phyloP scores from a whole-genome alignment of 1,140 invertebrate genomes.

The Camponotus floridanus region DNA sequence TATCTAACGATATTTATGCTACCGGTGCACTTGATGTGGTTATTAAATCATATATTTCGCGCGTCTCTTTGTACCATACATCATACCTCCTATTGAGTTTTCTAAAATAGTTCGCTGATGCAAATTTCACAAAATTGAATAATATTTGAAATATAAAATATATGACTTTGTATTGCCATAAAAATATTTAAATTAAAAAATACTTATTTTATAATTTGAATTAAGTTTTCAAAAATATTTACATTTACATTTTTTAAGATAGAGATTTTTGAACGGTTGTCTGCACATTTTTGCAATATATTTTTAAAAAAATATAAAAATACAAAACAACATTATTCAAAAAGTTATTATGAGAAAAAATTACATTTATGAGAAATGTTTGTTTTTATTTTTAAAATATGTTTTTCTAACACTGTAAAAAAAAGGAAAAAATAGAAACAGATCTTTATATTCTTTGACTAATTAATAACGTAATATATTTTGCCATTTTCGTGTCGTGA shows the following conservation, averaged over 20 bases:
- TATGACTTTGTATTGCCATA: no score
- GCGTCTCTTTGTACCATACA: not conserved
- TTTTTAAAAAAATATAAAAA: not conserved
- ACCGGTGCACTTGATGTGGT: slow-evolving; percentile 5
- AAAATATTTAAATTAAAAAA: not conserved
- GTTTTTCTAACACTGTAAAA: not conserved
- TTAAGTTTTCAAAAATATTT: not conserved
- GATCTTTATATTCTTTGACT: not conserved
- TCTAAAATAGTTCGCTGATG: slow-evolving; percentile 25
- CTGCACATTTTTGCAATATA: not conserved
- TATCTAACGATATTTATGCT: not conserved
- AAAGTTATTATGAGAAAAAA: not conserved
- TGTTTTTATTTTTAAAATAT: not conserved
- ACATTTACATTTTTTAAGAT: not conserved
- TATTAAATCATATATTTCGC: slow-evolving; percentile 14
- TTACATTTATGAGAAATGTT: not conserved
- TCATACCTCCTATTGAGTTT: not conserved
- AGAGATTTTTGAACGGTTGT: not conserved
- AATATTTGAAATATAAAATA: slow-evolving; percentile 9
- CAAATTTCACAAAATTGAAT: not conserved
- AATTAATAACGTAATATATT: not conserved
- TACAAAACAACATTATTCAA: not conserved
- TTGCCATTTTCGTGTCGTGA: not conserved
- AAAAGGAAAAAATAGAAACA: not conserved
- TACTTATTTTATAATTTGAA: not conserved